These are phyloP conservation scores for Sarcophaga subvicina DNA, from an alignment of 2,888 invertebrate species.

Conservation along the genomic window DNA sequence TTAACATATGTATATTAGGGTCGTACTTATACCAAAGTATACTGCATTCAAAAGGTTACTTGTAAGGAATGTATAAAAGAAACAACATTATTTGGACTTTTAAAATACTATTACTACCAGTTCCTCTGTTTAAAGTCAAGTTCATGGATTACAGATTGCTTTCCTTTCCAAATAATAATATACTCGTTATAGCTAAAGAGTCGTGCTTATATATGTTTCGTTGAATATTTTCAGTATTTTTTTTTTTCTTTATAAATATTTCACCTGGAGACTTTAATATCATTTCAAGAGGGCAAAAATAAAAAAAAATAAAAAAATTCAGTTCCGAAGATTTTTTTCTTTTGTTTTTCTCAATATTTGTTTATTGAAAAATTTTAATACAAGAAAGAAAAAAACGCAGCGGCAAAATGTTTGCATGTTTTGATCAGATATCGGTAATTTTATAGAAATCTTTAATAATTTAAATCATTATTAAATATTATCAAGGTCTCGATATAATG, in stretches of 20 bases:
- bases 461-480: too few species aligned
- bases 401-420: background rate
- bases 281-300: slow-evolving; percentile 24
- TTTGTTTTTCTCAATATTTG: background rate
- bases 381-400: background rate
- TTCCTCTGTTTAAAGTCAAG: too few species aligned
- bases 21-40: background rate
- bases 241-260: slow-evolving; percentile 16
- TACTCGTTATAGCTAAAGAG: background rate
- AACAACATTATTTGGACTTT: too few species aligned
- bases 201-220: background rate
- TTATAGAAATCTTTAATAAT: too few species aligned
- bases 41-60: background rate
- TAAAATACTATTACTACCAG: too few species aligned
- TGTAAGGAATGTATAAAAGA: too few species aligned
- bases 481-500: too few species aligned
- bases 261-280: slow-evolving; percentile 43
- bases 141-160: background rate
- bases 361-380: slow-evolving; percentile 2
- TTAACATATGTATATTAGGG: background rate
- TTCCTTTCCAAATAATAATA: background rate
- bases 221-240: background rate
- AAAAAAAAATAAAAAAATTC: background rate
- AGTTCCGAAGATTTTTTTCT: background rate
- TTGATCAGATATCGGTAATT: too few species aligned